Evolutionary conservation across 2,113 vertebrate species (phyloP).

Genomic region (Colossoma macropomum): DNA sequence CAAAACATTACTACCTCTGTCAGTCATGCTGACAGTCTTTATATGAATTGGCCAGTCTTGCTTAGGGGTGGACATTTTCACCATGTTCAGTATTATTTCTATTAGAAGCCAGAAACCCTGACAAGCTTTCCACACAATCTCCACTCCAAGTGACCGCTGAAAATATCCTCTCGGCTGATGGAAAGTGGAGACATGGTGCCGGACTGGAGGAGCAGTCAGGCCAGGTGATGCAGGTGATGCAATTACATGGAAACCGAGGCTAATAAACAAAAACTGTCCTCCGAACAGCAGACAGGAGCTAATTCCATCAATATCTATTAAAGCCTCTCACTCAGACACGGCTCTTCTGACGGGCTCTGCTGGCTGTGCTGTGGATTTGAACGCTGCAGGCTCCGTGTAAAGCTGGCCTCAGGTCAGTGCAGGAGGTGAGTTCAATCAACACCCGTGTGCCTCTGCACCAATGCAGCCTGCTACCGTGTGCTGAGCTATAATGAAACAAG

Average conservation of each 20-base stretch:
- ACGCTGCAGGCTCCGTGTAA: not conserved
- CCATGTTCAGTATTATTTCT: not conserved
- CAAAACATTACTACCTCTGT: not conserved
- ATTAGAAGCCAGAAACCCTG: not conserved
- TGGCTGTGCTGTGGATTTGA: not conserved
- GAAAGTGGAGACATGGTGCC: not conserved
- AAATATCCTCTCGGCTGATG: not conserved
- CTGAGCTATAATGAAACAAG: conserved; percentile 28
- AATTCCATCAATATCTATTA: conserved; percentile 2
- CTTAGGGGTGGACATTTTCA: not conserved
- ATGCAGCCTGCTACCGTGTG: conserved; percentile 4
- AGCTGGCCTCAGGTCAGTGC: not conserved
- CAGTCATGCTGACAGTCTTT: not conserved
- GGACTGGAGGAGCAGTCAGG: conserved; percentile 7
- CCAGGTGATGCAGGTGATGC: conserved; percentile 27
- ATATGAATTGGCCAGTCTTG: not conserved
- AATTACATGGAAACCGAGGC: conserved; percentile 38
- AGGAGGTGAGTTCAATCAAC: conserved; percentile 33
- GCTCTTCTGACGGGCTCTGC: not conserved
- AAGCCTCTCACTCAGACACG: not conserved
- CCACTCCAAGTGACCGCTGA: not conserved
- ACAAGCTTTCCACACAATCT: not conserved
- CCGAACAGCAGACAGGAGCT: not conserved
- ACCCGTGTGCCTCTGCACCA: not conserved
- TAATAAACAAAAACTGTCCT: conserved; percentile 36